A percentile compares a stretch with the other conserved stretches of the same genome.
Evolutionary conservation across 35 echinoderm and acorn worm genomes (phyloP).

Genomic region (Antedon bifida): DNA sequence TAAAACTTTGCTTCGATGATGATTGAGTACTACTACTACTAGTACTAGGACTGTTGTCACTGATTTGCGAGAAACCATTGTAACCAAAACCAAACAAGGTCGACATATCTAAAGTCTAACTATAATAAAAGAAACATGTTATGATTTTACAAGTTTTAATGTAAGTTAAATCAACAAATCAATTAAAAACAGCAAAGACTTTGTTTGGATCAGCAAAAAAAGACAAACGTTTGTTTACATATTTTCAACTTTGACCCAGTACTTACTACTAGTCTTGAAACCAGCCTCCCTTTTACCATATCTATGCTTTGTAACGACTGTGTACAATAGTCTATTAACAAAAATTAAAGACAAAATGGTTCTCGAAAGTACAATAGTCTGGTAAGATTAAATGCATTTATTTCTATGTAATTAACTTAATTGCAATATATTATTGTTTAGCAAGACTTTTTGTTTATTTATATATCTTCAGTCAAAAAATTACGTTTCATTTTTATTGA

Average conservation of each 20-base stretch:
- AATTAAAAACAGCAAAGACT: too few relatives aligned
- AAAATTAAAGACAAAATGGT: slow-evolving; percentile 37
- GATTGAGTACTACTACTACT: too few relatives aligned
- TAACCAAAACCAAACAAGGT: not conserved
- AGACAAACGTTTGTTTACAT: slow-evolving; percentile 5
- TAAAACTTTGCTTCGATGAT: too few relatives aligned
- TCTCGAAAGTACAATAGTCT: slow-evolving; percentile 83
- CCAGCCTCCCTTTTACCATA: not conserved
- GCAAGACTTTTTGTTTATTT: too few relatives aligned
- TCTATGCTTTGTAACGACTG: not conserved
- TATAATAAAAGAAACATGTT: not conserved
- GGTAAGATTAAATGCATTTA: slow-evolving; percentile 32
- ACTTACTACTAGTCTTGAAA: slow-evolving; percentile 11
- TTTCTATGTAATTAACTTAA: too few relatives aligned
- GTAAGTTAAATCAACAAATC: too few relatives aligned
- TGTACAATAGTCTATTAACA: not conserved
- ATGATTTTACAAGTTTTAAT: too few relatives aligned
- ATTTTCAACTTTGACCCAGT: not conserved
- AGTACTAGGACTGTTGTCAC: not conserved
- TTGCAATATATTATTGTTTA: too few relatives aligned
- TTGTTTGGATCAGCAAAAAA: too few relatives aligned
- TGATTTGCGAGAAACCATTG: not conserved
- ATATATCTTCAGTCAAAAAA: too few relatives aligned
- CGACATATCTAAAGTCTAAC: not conserved
- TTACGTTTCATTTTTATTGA: too few relatives aligned